Evolutionary conservation across 2,797 vertebrate genomes (phyloP).

Genomic region (Megalops cyprinoides): DNA sequence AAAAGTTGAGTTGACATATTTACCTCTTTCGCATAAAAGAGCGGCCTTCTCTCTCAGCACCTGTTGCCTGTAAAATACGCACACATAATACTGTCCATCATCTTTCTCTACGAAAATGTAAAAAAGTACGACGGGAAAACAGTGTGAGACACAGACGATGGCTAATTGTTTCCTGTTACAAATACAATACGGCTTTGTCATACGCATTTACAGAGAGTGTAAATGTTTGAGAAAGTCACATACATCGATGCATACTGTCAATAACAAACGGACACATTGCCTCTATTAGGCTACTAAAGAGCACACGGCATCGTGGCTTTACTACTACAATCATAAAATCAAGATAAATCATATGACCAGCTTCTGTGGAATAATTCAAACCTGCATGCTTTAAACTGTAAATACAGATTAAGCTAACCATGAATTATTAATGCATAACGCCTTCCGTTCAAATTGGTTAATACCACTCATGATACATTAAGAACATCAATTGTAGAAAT

Average conservation of each 20-base stretch:
- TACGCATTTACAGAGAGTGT: no score
- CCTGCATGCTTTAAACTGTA: not conserved
- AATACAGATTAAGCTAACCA: not conserved
- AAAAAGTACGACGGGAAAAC: not conserved
- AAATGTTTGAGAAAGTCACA: no score
- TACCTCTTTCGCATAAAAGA: constrained; percentile 24
- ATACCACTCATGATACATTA: not conserved
- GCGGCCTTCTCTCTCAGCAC: constrained; percentile 28
- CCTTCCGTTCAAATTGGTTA: not conserved
- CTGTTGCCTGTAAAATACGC: constrained; percentile 41
- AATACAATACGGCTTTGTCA: not conserved
- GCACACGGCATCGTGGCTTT: no score
- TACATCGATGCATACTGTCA: no score
- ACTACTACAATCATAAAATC: not conserved
- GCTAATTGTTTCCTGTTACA: not conserved
- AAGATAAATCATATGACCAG: not conserved
- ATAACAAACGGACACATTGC: no score
- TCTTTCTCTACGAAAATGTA: not conserved
- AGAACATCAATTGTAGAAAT: not conserved
- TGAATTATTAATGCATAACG: not conserved
- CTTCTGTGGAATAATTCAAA: not conserved
- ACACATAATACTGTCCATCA: constrained; percentile 25
- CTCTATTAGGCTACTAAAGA: no score
- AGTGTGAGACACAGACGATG: no score
- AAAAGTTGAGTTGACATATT: constrained; percentile 23